phyloP scores from a whole-genome alignment of 2,113 vertebrate species.

The Nymphicus hollandicus region DNA sequence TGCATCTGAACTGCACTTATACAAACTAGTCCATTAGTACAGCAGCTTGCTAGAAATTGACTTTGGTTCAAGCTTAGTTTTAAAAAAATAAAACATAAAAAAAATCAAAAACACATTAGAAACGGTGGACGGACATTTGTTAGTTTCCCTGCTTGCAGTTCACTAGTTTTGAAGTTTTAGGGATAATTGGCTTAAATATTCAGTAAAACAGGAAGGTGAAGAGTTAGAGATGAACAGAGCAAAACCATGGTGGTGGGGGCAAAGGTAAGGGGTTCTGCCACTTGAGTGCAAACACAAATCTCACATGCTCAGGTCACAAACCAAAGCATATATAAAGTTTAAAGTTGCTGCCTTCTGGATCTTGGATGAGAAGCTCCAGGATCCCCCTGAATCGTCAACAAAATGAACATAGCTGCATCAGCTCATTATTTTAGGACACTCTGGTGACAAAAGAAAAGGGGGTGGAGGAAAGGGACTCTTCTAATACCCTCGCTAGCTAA shows the following conservation, averaged over 20 bases:
- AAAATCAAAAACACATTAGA: constrained; percentile 74
- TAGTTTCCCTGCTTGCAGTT: constrained; percentile 80
- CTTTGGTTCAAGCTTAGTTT: constrained; percentile 99
- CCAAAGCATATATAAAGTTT: background rate
- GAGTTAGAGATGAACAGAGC: constrained; percentile 61
- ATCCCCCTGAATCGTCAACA: constrained; percentile 45
- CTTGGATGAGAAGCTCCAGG: constrained; percentile 45
- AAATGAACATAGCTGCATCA: constrained; percentile 30
- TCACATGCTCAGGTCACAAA: constrained; percentile 14
- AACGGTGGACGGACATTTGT: constrained; percentile 87
- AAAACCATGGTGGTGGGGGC: constrained; percentile 10
- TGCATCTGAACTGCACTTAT: constrained; percentile 83
- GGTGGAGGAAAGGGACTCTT: background rate
- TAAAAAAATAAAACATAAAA: constrained; percentile 74
- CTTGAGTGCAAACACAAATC: constrained; percentile 53
- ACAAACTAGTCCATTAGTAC: constrained; percentile 91
- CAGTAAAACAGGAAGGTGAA: constrained; percentile 60
- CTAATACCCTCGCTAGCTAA: constrained; percentile 14
- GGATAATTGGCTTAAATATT: constrained; percentile 63
- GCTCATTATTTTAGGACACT: constrained; percentile 27
- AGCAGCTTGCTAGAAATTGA: constrained; percentile 96
- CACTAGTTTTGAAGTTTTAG: constrained; percentile 71
- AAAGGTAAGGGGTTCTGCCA: constrained; percentile 64
- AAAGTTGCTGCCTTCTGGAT: constrained; percentile 46
- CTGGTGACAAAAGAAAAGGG: constrained; percentile 33